Percentiles rank a stretch among this genome's conserved stretches.
Evolutionary conservation across 2,888 invertebrate species (phyloP).

Genomic region (Schizotus pectinicornis): DNA sequence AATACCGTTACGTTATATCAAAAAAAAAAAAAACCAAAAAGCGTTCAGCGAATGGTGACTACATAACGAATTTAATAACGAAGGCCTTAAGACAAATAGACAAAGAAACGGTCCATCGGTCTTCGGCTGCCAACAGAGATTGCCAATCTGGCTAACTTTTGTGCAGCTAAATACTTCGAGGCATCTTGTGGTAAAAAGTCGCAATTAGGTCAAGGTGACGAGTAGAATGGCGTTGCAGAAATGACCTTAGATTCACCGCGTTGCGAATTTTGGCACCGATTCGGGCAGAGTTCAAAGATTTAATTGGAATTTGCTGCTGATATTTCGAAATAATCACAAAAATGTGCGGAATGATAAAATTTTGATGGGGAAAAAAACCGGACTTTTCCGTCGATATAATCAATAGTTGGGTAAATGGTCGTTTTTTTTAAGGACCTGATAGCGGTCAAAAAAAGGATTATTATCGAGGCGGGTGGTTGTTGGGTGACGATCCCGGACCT

Average conservation of each 20-base stretch:
- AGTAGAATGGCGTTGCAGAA: neutral
- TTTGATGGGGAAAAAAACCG: no score
- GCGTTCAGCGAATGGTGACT: no score
- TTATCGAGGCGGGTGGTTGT: constrained; percentile 17
- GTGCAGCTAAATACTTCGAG: neutral
- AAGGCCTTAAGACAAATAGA: no score
- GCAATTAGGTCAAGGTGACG: constrained; percentile 5
- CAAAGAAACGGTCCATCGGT: no score
- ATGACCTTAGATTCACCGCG: constrained; percentile 5
- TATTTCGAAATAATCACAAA: neutral
- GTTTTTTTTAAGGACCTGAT: constrained; percentile 1
- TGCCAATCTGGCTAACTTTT: neutral
- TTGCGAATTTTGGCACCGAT: neutral
- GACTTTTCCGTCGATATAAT: neutral
- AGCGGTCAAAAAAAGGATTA: neutral
- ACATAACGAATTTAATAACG: no score
- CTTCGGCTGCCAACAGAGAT: no score
- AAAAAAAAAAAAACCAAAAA: no score
- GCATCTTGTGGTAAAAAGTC: neutral
- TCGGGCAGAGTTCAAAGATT: constrained; percentile 10
- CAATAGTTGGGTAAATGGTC: neutral
- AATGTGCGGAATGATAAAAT: no score
- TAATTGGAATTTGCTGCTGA: constrained; percentile 12
- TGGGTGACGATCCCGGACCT: constrained; percentile 31
- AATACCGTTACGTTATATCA: no score